These are phyloP conservation scores for Apis mellifera DNA, from an alignment of 1,140 invertebrate species.

Conservation along the genomic window Amel_HAv3.1 CM009939.2:9188001-9188500, in stretches of 20 bases:
- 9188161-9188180: too few relatives aligned
- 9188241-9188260: too few relatives aligned
- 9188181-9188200: not conserved
- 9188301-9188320: not conserved
- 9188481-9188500: not conserved
- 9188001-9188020: constrained; percentile 23
- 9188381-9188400: too few relatives aligned
- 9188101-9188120: constrained; percentile 48
- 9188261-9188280: not conserved
- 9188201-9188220: too few relatives aligned
- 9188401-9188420: too few relatives aligned
- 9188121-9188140: constrained; percentile 55
- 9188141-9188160: constrained; percentile 40
- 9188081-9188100: constrained; percentile 63
- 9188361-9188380: not conserved
- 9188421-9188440: too few relatives aligned
- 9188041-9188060: constrained; percentile 48
- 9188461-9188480: constrained; percentile 23
- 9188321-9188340: too few relatives aligned
- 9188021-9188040: constrained; percentile 60
- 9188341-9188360: too few relatives aligned
- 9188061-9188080: constrained; percentile 58
- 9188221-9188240: constrained; percentile 19
- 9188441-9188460: constrained; percentile 15
- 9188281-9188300: not conserved